These are phyloP conservation scores for Sus scrofa DNA, from an alignment of 2,113 vertebrate genomes.

Conservation along the genomic window T2T-Sscrofa CM000826.6:129562501-129563000, in stretches of 20 bases:
- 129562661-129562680: neutral
- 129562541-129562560: conserved; percentile 12
- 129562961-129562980: neutral
- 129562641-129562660: neutral
- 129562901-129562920: neutral
- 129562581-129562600: neutral
- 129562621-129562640: neutral
- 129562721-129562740: neutral
- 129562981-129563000: neutral
- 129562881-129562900: neutral
- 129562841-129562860: neutral
- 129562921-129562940: neutral
- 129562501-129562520: neutral
- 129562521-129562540: neutral
- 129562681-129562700: neutral
- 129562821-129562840: neutral
- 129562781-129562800: neutral
- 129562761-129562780: neutral
- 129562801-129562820: neutral
- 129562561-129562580: conserved; percentile 3
- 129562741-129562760: neutral
- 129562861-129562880: neutral
- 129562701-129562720: neutral
- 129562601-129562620: neutral
- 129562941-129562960: neutral